These are phyloP conservation scores for Microplitis manilae DNA, from an alignment of 2,888 invertebrate species.

Conservation along the genomic window DNA sequence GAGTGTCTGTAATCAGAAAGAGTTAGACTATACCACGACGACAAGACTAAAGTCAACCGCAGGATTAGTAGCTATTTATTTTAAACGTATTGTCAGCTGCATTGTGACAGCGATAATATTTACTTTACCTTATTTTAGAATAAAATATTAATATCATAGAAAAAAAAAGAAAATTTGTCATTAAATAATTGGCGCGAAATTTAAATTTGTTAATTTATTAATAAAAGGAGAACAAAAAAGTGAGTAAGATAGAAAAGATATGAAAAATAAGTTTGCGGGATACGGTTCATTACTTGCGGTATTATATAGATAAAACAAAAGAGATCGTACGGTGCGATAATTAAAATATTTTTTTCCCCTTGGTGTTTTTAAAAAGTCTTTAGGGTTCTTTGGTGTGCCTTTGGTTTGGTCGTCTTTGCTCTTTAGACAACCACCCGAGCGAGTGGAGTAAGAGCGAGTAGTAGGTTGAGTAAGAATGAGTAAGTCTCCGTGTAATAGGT, in stretches of 20 bases:
- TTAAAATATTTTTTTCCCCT: background rate
- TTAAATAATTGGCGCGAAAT: background rate
- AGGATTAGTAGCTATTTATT: background rate
- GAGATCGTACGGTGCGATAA: background rate
- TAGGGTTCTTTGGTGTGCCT: background rate
- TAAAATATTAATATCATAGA: no score
- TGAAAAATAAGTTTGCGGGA: background rate
- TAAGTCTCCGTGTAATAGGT: background rate
- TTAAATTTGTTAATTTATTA: background rate
- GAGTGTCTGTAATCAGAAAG: background rate
- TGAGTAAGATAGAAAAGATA: background rate
- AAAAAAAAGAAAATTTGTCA: no score
- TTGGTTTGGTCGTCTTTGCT: background rate
- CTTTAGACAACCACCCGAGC: background rate
- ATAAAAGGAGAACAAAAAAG: background rate
- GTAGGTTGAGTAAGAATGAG: background rate
- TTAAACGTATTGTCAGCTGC: background rate
- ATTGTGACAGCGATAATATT: conserved; percentile 1
- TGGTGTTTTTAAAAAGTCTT: conserved; percentile 1
- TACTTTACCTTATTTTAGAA: background rate
- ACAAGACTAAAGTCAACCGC: background rate
- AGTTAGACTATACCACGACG: background rate
- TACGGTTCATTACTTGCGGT: background rate
- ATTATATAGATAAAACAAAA: conserved; percentile 1
- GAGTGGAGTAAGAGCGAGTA: background rate